Percentiles rank a stretch among this genome's conserved stretches.
These are phyloP conservation scores for Hirtodrosophila alboralis DNA, from an alignment of 2,888 invertebrate genomes.

Conservation along the genomic window DNA sequence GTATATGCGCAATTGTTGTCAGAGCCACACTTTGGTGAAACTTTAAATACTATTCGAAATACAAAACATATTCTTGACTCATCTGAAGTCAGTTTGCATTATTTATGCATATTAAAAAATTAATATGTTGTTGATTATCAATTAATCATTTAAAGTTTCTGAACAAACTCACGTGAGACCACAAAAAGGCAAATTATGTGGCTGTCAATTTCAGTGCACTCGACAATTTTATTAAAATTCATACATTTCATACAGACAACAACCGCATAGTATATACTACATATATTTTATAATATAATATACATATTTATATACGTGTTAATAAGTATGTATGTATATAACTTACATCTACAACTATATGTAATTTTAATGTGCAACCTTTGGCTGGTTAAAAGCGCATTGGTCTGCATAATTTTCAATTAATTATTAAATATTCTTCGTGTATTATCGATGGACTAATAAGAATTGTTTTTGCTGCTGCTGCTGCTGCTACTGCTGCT, in stretches of 20 bases:
- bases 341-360: conserved; percentile 37
- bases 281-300: too few relatives aligned
- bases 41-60: conserved; percentile 1
- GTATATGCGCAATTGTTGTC: conserved; percentile 2
- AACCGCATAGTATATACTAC: conserved; percentile 18
- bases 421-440: conserved; percentile 66
- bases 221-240: conserved; percentile 60
- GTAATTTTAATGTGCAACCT: conserved; percentile 31
- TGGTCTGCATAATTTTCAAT: conserved; percentile 71
- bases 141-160: conserved; percentile 56
- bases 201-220: conserved; percentile 62
- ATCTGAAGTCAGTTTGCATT: conserved; percentile 19
- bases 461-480: conserved; percentile 42
- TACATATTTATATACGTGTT: conserved; percentile 17
- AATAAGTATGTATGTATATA: conserved; percentile 17
- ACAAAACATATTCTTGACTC: not conserved
- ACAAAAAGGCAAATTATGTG: conserved; percentile 55
- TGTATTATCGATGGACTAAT: conserved; percentile 68
- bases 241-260: conserved; percentile 29
- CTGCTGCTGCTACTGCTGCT: conserved; percentile 15
- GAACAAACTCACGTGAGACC: conserved; percentile 14
- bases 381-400: conserved; percentile 44
- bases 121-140: conserved; percentile 41
- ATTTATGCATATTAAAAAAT: conserved; percentile 30
- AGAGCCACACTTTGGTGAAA: not conserved